A percentile compares a stretch with the other conserved stretches of the same genome.
phyloP scores from a whole-genome alignment of 2,113 vertebrate species.

The Sapayoa aenigma region DNA sequence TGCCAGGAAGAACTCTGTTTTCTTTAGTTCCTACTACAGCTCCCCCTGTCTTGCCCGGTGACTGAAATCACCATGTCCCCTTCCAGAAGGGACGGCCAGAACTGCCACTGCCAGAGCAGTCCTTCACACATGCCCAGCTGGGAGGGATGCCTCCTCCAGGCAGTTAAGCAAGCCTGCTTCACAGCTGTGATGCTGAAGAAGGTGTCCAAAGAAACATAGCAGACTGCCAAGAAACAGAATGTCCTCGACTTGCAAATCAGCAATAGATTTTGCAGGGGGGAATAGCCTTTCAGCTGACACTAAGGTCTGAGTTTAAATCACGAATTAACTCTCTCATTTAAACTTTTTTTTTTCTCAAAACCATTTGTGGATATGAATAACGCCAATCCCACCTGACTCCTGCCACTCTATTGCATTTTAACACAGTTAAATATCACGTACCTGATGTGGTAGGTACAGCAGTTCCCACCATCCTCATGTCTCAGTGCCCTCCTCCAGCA shows the following conservation, averaged over 20 bases:
- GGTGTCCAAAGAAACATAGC: not conserved
- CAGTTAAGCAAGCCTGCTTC: not conserved
- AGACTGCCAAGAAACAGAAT: not conserved
- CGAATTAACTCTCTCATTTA: not conserved
- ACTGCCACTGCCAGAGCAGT: not conserved
- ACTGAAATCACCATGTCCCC: rapidly evolving
- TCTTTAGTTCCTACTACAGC: not conserved
- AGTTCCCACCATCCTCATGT: not conserved
- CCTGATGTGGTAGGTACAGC: not conserved
- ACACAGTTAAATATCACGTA: not conserved
- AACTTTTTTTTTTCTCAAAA: not conserved
- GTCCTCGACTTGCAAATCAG: not conserved
- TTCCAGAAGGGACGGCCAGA: not conserved
- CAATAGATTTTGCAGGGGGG: not conserved
- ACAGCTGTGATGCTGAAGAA: not conserved
- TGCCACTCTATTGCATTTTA: not conserved
- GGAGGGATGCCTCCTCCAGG: not conserved
- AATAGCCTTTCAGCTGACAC: not conserved
- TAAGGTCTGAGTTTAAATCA: not conserved
- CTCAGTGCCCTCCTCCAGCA: not conserved
- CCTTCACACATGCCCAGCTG: not conserved
- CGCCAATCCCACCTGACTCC: not conserved
- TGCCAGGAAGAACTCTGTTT: not conserved
- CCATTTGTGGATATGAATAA: not conserved
- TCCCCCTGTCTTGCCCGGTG: not conserved